Base-by-base conservation (phyloP, 2,113 vertebrate genomes). In the Trichechus manatus region DNA sequence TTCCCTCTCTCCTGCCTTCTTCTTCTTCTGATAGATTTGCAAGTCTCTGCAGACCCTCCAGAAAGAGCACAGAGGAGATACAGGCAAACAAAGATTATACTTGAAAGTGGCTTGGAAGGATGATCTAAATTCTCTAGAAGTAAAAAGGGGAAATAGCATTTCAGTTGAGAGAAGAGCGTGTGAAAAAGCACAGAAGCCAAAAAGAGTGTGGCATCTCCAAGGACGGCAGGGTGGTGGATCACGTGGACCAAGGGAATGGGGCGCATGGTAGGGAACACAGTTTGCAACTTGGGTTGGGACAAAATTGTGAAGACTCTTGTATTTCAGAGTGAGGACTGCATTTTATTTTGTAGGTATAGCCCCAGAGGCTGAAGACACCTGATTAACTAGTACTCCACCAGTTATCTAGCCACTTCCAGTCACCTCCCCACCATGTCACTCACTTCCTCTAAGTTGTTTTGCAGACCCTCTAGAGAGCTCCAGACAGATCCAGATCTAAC, bases 201-300 rank as follows among this genome's bases (percentile, higher is more conserved):
- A 23, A 15, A 29, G 42, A n/a, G 20, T 11, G 14, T 1, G 5
- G 15, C 64, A 31, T 23, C 8, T 9, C 74, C 19, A 1, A 0
- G 2, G 14, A 27, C 0, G 3, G n/a, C 15, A 13, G 31, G 9
- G 2, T 2, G 5, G 31, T 36, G 25, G 63, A 1, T 15, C 61
- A 19, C 27, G 3, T 1, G 77, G 66, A 17, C 1, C 0, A 75
- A 56, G 6, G 1, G 56, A 42, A 8, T 0, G 3, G 23, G 25
- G 25, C 61, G 8, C 22, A 8, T 0, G 33, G 29, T 0, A 11
- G n/a, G 19, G 14, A 17, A 0, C 3, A 19, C 13, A 27, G 17
- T 19, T 8, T 2, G 39, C 33, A 42, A 42, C n/a, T 25, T 4
- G 0, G 6, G 39, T 5, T 0, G 11, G 64, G 10, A n/a, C 5